A percentile compares a stretch with the other conserved stretches of the same genome.
phyloP scores from a whole-genome alignment of 2,797 vertebrate species.

The Microctenopoma steveboyesi region DNA sequence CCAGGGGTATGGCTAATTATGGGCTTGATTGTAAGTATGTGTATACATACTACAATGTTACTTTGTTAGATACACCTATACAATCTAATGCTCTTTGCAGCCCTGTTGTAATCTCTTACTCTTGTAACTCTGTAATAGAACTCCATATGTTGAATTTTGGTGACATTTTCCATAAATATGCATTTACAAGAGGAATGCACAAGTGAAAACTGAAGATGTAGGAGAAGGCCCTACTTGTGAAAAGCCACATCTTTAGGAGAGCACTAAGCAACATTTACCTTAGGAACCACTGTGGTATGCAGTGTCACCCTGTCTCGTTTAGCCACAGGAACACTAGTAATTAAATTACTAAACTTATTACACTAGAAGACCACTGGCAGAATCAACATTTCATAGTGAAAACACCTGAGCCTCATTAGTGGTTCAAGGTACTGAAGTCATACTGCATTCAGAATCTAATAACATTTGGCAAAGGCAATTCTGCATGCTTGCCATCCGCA shows the following conservation, averaged over 20 bases:
- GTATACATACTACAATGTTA: too few relatives aligned
- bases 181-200: neutral
- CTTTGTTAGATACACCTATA: too few relatives aligned
- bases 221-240: neutral
- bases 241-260: neutral
- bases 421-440: neutral
- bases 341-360: slow-evolving; percentile 19
- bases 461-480: neutral
- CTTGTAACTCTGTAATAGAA: too few relatives aligned
- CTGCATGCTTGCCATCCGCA: neutral
- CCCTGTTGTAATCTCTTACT: too few relatives aligned
- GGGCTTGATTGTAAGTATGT: too few relatives aligned
- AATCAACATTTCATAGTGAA: neutral
- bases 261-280: neutral
- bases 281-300: neutral
- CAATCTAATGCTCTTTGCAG: too few relatives aligned
- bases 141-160: too few relatives aligned
- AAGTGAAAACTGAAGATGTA: neutral
- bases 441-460: neutral
- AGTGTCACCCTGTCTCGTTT: slow-evolving; percentile 1
- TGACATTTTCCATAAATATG: neutral
- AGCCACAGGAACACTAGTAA: slow-evolving; percentile 8
- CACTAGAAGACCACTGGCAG: slow-evolving; percentile 7
- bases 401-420: slow-evolving; percentile 17
- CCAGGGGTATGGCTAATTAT: too few relatives aligned